Evolutionary conservation across 2,888 invertebrate genomes (phyloP), one percentile per base, ranked within the genome.

Genomic region (Apotomis turbidana): DNA sequence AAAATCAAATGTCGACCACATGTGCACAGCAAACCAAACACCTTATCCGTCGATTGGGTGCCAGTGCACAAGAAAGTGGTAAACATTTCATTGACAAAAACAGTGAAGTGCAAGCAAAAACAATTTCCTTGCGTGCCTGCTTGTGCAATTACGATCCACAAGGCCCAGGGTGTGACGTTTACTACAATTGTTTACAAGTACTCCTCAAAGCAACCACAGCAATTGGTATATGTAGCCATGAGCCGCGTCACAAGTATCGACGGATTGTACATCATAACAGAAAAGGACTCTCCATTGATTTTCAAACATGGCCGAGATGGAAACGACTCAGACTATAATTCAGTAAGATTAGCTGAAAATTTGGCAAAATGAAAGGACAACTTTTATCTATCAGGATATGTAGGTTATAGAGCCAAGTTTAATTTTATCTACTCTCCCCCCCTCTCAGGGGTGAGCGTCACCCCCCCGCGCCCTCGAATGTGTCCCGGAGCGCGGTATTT

Each of bases 161-260:
- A 68, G 61, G 67, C 73, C 9, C 75, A 77, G 74, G 78, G 77
- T 75, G 75, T 76, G 67, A 77, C 78, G 60, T 77, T 76, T 76
- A 72, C 54, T 70, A 62, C 59, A 27, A 76, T 78, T 38, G 77
- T 78, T 15, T 78, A 76, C 58, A 70, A 78, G 41, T 77, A 78
- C 74, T 64, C 67, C n/a, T 66, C 72, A 3, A 70, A 72, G 55
- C 77, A 76, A 75, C 75, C 75, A 62, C 72, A 73, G 46, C 74
- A 76, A 57, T 74, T 74, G 59, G 75, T 75, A 15, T 75, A 75
- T 46, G 77, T 77, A 15, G 76, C 73, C 15, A 13, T 76, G 70
- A 75, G 71, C 38, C 68, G 76, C 12, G 74, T 74, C 44, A 75
- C 76, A n/a, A 74, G 62, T 72, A 63, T 74, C 13, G 12, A 74